Base-by-base conservation (phyloP, 2,797 vertebrate genomes). In the Poeciliopsis gracilis region DNA sequence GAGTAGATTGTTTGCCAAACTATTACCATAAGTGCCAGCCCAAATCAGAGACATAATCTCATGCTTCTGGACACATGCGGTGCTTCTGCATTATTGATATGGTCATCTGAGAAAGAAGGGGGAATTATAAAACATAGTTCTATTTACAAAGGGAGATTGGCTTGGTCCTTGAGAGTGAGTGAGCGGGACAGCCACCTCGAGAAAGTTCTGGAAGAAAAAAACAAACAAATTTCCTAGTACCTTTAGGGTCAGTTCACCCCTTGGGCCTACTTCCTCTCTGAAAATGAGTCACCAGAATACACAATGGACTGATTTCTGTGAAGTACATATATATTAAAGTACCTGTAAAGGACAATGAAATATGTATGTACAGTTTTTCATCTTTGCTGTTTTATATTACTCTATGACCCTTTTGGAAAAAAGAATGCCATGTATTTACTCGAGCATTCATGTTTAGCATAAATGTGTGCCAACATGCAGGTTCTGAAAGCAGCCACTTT, bases 101-200 rank as follows among this genome's bases (percentile, higher is more conserved):
- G 96, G 97, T 96, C 96, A 95, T 97, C 96, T 94, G 92, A 87
- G 96, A 96, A 97, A 96, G 97, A 96, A 91, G 87, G 96, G 96
- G 96, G 96, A 97, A 98, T 98, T 97, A 98, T 97, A 98, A 99
- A 98, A 97, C 97, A 98, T 97, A 96, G 97, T 97, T 98, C 97
- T 98, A 98, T 99, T 99, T 99, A 98, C 97, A 97, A 97, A 99
- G 97, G 96, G 96, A 98, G 97, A 99, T 99, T 98, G 97, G 96
- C 96, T 97, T 93, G 96, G 97, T 97, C 96, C 97, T 98, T 98
- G 97, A 98, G 96, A 97, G 96, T 95, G 96, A 98, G 95, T 94
- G 94, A 94, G 94, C 95, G 96, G 96, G 97, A 98, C 97, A 98
- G 96, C 95, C 96, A 97, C 95, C 97, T 97, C 96, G 90, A 96